These are phyloP conservation scores for Antheraea pernyi DNA, from an alignment of 1,140 invertebrate species.

Conservation along the genomic window DNA sequence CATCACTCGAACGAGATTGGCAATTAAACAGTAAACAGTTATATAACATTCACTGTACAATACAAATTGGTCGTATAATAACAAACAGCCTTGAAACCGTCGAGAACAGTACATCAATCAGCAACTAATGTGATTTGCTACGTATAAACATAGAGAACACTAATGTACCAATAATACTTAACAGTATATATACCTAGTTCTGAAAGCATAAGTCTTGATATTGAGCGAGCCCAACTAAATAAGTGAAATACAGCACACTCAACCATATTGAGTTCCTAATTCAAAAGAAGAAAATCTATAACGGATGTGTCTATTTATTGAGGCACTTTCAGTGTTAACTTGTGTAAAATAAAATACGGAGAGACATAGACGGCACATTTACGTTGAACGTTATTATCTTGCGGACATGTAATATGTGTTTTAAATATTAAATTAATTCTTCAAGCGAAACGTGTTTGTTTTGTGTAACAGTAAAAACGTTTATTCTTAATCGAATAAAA, in stretches of 20 bases:
- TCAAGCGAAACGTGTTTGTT: conserved; percentile 73
- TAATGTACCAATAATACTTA: conserved; percentile 70
- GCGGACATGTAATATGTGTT: conserved; percentile 23
- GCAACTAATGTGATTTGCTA: conserved; percentile 71
- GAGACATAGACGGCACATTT: background rate
- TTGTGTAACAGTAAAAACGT: conserved; percentile 51
- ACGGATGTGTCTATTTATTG: conserved; percentile 20
- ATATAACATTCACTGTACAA: conserved; percentile 53
- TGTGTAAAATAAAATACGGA: conserved; percentile 25
- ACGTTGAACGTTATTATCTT: background rate
- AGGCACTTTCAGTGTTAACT: conserved; percentile 51
- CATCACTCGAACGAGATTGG: conserved; percentile 68
- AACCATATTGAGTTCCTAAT: conserved; percentile 52
- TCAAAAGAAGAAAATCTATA: background rate
- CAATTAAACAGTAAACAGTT: conserved; percentile 43
- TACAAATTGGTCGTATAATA: conserved; percentile 67
- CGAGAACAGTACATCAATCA: conserved; percentile 67
- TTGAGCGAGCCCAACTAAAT: conserved; percentile 75
- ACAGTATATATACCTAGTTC: conserved; percentile 58
- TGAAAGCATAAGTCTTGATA: conserved; percentile 75
- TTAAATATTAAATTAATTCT: conserved; percentile 21
- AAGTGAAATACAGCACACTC: conserved; percentile 66
- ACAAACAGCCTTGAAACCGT: conserved; percentile 64
- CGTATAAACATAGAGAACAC: conserved; percentile 64
- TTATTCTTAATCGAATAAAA: conserved; percentile 59